Percentiles rank a stretch among this genome's conserved stretches.
phyloP scores from a whole-genome alignment of 1,140 invertebrate species.

The Micrasema minimum region DNA sequence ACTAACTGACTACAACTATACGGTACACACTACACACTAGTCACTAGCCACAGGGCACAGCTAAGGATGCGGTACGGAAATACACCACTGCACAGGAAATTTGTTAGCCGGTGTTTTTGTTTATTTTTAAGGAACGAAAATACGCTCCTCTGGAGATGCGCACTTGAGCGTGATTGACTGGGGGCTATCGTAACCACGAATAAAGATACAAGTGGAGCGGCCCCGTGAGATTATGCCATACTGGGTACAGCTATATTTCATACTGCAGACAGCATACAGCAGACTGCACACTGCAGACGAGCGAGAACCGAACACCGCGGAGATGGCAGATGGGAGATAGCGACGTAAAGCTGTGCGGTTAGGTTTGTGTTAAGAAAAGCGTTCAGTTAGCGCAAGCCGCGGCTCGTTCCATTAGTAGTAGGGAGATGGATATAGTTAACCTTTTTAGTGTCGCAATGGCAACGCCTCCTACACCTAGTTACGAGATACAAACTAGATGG shows the following conservation, averaged over 20 bases:
- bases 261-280: not conserved
- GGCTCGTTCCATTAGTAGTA: slow-evolving; percentile 19
- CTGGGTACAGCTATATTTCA: not conserved
- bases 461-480: not conserved
- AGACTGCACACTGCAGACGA: not conserved
- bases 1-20: not conserved
- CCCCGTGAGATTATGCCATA: slow-evolving; percentile 6
- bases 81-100: slow-evolving; percentile 50
- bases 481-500: not conserved
- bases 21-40: not conserved
- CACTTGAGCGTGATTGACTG: slow-evolving; percentile 48
- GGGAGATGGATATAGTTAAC: slow-evolving; percentile 15
- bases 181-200: slow-evolving; percentile 28
- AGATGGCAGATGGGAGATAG: slow-evolving; percentile 23
- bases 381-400: slow-evolving; percentile 32
- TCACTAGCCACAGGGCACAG: not conserved
- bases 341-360: slow-evolving; percentile 20
- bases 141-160: slow-evolving; percentile 36
- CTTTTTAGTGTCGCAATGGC: slow-evolving; percentile 20
- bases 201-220: slow-evolving; percentile 38
- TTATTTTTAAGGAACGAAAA: slow-evolving; percentile 48
- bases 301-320: not conserved
- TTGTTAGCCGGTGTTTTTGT: slow-evolving; percentile 48
- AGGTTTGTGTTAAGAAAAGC: slow-evolving; percentile 30
- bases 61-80: slow-evolving; percentile 44